A percentile compares a stretch with the other conserved stretches of the same genome.
These are phyloP conservation scores for Agrypnia vestita DNA, from an alignment of 1,140 invertebrate genomes.

Conservation along the genomic window DNA sequence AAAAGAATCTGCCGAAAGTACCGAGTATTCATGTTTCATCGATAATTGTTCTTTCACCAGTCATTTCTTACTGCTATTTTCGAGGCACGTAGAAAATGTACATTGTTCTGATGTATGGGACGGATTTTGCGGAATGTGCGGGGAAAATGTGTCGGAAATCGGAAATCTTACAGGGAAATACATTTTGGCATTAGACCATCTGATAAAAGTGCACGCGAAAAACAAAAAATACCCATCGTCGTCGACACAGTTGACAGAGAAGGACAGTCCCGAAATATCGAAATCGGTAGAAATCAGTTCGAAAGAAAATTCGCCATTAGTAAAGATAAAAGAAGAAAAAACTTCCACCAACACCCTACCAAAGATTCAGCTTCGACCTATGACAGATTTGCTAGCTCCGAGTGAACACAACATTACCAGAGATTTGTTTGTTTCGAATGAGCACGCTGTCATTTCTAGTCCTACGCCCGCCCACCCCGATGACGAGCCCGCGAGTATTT, in stretches of 20 bases:
- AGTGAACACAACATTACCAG: neutral
- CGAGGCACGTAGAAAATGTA: constrained; percentile 33
- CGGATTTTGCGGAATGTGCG: constrained; percentile 52
- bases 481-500: too few relatives aligned
- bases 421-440: too few relatives aligned
- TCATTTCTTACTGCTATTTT: constrained; percentile 33
- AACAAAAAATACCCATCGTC: neutral
- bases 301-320: neutral
- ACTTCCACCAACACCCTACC: neutral
- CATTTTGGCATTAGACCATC: constrained; percentile 4
- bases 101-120: constrained; percentile 50
- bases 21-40: constrained; percentile 47
- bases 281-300: too few relatives aligned
- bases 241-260: neutral
- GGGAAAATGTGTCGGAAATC: neutral
- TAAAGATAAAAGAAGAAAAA: neutral
- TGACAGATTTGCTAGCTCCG: constrained; percentile 22
- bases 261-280: neutral
- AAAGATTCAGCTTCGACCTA: constrained; percentile 51
- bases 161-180: neutral
- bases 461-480: too few relatives aligned
- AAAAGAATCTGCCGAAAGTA: neutral
- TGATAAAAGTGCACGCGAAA: neutral
- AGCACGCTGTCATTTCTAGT: too few relatives aligned
- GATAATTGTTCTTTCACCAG: constrained; percentile 37